phyloP scores from a whole-genome alignment of 2,797 vertebrate genomes.

The Odontamblyopus lacepedii region DNA sequence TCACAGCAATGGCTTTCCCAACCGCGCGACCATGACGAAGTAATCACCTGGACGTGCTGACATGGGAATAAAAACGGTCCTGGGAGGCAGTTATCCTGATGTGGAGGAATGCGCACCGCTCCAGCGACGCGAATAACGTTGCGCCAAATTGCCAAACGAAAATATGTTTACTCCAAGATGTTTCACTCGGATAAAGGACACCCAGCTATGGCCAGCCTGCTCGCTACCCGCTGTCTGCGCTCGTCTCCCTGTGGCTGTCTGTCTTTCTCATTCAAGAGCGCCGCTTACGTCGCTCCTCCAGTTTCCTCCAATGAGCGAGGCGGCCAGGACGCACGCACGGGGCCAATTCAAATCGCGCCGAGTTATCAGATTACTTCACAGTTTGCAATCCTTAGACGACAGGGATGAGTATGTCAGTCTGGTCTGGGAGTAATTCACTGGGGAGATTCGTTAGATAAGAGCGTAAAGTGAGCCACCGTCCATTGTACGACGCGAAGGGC shows the following conservation, averaged over 20 bases:
- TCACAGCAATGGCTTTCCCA: conserved; percentile 39
- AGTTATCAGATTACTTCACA: conserved; percentile 28
- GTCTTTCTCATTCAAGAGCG: conserved; percentile 60
- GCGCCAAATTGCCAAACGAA: conserved; percentile 21
- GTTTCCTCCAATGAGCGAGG: conserved; percentile 64
- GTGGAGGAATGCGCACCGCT: conserved; percentile 63
- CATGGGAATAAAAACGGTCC: conserved; percentile 9
- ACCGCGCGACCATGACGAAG: conserved; percentile 45
- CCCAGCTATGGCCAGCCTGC: conserved; percentile 26
- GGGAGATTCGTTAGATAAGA: background rate
- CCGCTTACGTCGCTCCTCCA: conserved; percentile 59
- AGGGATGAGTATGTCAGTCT: background rate
- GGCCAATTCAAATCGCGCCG: conserved; percentile 45
- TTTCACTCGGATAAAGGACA: conserved; percentile 26
- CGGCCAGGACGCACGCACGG: conserved; percentile 20
- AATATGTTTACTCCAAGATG: conserved; percentile 55
- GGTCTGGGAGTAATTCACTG: conserved; percentile 35
- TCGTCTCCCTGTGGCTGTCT: conserved; percentile 16
- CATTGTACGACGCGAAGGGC: background rate
- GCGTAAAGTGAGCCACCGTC: background rate
- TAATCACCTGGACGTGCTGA: conserved; percentile 1
- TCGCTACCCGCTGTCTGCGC: conserved; percentile 12
- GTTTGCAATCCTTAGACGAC: conserved; percentile 17
- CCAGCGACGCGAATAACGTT: conserved; percentile 34
- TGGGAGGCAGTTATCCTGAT: conserved; percentile 14